A percentile compares a stretch with the other conserved stretches of the same genome.
Conservation (phyloP, 2,113 vertebrate species). For the Atlantisia rogersi region DNA sequence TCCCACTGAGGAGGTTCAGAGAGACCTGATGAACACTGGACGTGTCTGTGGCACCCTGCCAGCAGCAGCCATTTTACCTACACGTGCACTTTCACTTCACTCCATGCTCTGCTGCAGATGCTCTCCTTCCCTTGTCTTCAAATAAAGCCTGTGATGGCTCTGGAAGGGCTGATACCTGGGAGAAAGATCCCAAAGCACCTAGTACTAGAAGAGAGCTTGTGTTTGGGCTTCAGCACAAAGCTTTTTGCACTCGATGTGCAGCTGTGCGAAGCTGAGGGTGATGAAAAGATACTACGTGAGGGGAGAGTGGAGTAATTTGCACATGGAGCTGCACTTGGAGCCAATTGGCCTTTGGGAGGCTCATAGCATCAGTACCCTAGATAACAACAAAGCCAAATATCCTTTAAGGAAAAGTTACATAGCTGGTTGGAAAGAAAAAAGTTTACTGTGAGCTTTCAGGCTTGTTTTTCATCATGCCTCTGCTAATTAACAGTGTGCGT, state of each 20-base stretch:
- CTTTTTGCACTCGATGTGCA: background rate
- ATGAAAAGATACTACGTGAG: background rate
- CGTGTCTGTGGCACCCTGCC: background rate
- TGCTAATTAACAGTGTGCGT: rapidly evolving
- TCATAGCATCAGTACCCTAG: background rate
- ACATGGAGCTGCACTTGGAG: background rate
- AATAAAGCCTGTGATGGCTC: background rate
- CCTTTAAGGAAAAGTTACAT: background rate
- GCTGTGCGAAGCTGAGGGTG: background rate
- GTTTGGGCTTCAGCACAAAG: background rate
- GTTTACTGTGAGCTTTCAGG: background rate
- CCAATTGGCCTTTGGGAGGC: background rate
- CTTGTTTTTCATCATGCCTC: background rate
- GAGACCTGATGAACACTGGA: background rate
- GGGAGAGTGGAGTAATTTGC: background rate
- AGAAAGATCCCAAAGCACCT: background rate
- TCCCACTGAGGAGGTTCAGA: background rate
- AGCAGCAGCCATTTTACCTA: conserved; percentile 1
- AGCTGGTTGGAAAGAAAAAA: background rate
- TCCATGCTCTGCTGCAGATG: background rate
- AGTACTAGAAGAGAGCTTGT: background rate
- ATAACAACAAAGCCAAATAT: background rate
- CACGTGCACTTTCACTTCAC: background rate
- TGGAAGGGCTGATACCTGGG: background rate
- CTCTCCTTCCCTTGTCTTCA: background rate